phyloP scores from a whole-genome alignment of 2,797 vertebrate species.

The Amblyraja radiata region DNA sequence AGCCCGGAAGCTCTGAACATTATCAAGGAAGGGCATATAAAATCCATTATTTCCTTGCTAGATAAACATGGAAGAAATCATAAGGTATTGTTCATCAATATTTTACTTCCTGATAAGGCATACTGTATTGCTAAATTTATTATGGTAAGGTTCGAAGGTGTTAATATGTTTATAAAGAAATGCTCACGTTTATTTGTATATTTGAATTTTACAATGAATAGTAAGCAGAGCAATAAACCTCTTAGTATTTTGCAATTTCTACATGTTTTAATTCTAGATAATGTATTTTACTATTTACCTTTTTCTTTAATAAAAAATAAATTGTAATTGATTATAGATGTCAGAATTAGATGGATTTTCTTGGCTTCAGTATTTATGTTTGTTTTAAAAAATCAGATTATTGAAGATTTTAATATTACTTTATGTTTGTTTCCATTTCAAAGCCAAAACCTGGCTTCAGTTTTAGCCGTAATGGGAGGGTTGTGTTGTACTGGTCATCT shows the following conservation, averaged over 20 bases:
- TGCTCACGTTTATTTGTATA: background rate
- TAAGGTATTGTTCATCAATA: conserved; percentile 62
- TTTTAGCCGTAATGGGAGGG: background rate
- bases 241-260: background rate
- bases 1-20: conserved; percentile 94
- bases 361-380: background rate
- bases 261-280: background rate
- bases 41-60: conserved; percentile 87
- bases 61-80: conserved; percentile 93
- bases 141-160: background rate
- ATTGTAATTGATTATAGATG: background rate
- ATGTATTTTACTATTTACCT: background rate
- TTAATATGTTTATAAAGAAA: background rate
- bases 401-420: background rate
- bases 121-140: background rate
- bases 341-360: too few relatives aligned
- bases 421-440: background rate
- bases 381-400: background rate
- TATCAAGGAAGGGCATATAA: conserved; percentile 94
- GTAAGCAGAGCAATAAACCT: background rate
- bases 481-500: background rate
- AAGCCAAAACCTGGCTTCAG: too few relatives aligned
- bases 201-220: background rate
- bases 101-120: background rate
- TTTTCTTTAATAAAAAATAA: background rate